Evolutionary conservation across 2,113 vertebrate species (phyloP).

Genomic region (Formicarius rufipectus): DNA sequence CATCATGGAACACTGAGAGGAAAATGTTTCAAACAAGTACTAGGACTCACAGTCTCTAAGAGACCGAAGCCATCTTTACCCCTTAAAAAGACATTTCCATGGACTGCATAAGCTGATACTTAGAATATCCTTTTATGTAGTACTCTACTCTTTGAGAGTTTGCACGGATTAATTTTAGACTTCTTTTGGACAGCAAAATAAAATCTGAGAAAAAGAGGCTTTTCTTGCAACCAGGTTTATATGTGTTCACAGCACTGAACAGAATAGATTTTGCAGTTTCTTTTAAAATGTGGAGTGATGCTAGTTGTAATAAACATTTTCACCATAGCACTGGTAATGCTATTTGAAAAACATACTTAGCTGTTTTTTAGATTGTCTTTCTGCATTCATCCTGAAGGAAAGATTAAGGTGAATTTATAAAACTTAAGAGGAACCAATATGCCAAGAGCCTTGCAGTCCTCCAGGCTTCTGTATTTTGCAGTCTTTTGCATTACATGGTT

Average conservation of each 20-base stretch:
- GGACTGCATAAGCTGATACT: not conserved
- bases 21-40: not conserved
- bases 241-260: not conserved
- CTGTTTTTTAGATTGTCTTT: not conserved
- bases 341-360: not conserved
- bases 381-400: not conserved
- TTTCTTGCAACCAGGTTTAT: not conserved
- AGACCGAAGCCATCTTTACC: not conserved
- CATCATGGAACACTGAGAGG: not conserved
- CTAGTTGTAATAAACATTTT: not conserved
- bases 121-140: not conserved
- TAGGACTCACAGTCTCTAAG: not conserved
- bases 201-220: not conserved
- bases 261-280: not conserved
- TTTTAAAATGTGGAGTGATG: not conserved
- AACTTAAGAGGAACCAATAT: not conserved
- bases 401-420: not conserved
- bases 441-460: not conserved
- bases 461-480: not conserved
- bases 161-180: not conserved
- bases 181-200: not conserved
- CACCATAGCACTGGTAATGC: not conserved
- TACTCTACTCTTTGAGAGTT: not conserved
- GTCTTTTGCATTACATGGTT: not conserved
- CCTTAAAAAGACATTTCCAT: not conserved